Conservation (phyloP, 2,797 vertebrate genomes). For the Malurus leucopterus region DNA sequence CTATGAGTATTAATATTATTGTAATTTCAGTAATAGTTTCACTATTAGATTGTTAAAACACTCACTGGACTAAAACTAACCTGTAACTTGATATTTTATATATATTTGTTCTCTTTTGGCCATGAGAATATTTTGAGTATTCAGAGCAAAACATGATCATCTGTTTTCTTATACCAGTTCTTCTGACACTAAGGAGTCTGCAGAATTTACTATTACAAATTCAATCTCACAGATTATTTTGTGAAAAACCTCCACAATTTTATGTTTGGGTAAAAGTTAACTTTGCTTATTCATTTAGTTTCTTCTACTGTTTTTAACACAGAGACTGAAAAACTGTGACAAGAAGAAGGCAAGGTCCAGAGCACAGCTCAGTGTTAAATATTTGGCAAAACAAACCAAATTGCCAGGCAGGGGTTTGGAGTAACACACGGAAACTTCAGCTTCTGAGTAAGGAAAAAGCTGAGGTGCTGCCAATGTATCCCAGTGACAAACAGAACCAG, state of each 20-base stretch:
- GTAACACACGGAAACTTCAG: not conserved
- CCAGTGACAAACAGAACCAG: not conserved
- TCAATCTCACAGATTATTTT: not conserved
- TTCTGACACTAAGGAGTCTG: not conserved
- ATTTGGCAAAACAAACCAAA: not conserved
- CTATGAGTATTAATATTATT: not conserved
- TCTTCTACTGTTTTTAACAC: not conserved
- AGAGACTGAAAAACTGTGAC: not conserved
- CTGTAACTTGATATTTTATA: not conserved
- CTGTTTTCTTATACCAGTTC: not conserved
- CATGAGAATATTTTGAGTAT: not conserved
- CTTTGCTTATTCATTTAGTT: not conserved
- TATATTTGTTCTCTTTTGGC: not conserved
- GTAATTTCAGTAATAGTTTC: not conserved
- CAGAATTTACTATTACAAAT: not conserved
- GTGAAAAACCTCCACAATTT: not conserved
- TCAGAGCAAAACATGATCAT: not conserved
- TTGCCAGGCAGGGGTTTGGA: not conserved
- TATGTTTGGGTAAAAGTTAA: not conserved
- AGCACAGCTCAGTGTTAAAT: not conserved
- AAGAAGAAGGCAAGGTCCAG: not conserved
- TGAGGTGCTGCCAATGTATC: not conserved
- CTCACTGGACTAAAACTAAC: not conserved
- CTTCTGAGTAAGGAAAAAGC: not conserved
- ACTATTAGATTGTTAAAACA: not conserved